These are phyloP conservation scores for Varecia variegata DNA, from an alignment of 2,797 vertebrate species.

Conservation along the genomic window DNA sequence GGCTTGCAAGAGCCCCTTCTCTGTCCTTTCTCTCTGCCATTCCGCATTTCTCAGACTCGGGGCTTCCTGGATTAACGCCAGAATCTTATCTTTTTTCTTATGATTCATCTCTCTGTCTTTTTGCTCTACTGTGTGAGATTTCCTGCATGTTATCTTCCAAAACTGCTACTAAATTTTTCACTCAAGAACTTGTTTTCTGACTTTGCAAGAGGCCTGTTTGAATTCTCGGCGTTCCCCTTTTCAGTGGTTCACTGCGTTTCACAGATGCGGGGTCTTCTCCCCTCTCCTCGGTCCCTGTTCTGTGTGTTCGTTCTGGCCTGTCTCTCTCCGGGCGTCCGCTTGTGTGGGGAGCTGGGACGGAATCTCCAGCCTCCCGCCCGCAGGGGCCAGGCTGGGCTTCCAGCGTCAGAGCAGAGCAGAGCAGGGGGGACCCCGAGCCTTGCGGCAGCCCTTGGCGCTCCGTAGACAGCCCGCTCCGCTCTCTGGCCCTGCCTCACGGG, in stretches of 20 bases:
- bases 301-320: neutral
- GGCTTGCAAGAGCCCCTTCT: neutral
- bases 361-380: neutral
- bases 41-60: neutral
- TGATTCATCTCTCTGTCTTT: neutral
- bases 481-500: rapidly evolving
- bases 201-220: neutral
- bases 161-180: neutral
- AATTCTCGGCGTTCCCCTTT: neutral
- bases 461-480: neutral
- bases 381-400: neutral
- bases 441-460: neutral
- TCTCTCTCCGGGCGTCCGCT: no score
- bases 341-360: no score
- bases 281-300: neutral
- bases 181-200: neutral
- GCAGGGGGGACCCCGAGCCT: rapidly evolving
- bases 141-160: neutral
- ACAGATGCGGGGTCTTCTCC: neutral
- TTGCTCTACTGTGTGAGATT: no score
- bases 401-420: no score
- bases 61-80: neutral
- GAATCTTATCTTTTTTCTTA: no score
- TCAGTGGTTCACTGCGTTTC: neutral
- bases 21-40: neutral